phyloP scores from a whole-genome alignment of 2,888 invertebrate species.

The Luffia ferchaultella region DNA sequence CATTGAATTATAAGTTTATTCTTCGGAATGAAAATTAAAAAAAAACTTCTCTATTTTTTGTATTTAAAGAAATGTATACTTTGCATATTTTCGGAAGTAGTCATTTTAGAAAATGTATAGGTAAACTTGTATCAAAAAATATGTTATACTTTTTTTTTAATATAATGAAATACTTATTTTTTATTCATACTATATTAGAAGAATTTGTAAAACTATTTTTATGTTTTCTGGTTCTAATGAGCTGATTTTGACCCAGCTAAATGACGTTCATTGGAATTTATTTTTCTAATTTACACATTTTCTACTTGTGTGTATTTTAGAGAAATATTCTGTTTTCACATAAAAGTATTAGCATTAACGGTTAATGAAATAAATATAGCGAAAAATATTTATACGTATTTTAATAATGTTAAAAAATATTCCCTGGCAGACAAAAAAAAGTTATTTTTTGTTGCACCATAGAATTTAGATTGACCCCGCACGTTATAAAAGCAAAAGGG shows the following conservation, averaged over 20 bases:
- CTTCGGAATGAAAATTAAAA: not conserved
- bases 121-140: no score
- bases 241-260: slow-evolving; percentile 54
- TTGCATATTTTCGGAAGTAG: not conserved
- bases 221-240: slow-evolving; percentile 29
- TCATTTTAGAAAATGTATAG: not conserved
- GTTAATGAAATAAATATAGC: not conserved
- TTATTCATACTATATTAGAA: no score
- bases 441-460: no score
- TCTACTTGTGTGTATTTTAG: not conserved
- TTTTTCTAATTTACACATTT: not conserved
- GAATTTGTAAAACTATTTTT: slow-evolving; percentile 1
- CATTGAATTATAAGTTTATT: no score
- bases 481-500: no score
- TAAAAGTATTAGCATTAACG: not conserved
- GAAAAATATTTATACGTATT: not conserved
- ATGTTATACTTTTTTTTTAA: slow-evolving; percentile 6
- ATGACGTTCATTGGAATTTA: slow-evolving; percentile 41
- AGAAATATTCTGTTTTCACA: not conserved
- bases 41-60: not conserved
- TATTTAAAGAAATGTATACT: not conserved
- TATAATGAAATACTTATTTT: not conserved
- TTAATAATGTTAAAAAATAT: not conserved
- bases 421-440: not conserved
- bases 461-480: no score